Base-by-base conservation (phyloP, 1,140 invertebrate genomes). In the Chymomyza costata region DNA sequence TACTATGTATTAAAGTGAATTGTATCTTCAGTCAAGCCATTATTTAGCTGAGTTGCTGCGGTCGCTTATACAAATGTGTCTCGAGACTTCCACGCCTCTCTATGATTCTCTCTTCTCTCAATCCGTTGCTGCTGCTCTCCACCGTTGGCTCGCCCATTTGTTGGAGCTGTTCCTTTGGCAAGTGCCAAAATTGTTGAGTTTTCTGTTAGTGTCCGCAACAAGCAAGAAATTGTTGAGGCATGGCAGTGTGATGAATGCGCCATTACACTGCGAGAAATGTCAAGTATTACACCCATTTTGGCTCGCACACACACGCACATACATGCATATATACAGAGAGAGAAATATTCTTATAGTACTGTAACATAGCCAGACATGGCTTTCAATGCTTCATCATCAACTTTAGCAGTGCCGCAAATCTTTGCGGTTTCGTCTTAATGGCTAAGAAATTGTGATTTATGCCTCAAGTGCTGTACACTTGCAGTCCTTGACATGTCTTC, bases 371-470 rank as follows among this genome's bases (percentile, higher is more conserved):
- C n/a, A n/a, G n/a, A 40, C 43, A 13, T 41, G 18, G 46, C 43
- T 58, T 47, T 51, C 52, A n/a, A n/a, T n/a, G 55, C 58, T 65
- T 64, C 73, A 65, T 68, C 74, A 61, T 49, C 64, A 45, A 62
- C 47, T 60, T 61, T 70, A 53, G 53, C 58, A 70, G 64, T 73
- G 68, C 60, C 67, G 60, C 73, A 80, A 80, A 80, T 80, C 73
- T 73, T 73, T 80, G 73, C 50, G 73, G 73, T 80, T 64, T 73
- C 64, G 67, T 80, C 74, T 80, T 80, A 80, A 80, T 80, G 73
- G 73, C 74, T 73, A 80, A 80, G 73, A 80, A 80, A 80, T 80
- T 80, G 73, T 80, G 73, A 80, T 80, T 80, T 80, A 80, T 80
- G 73, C 68, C 73, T 73, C 43, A 49, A 78, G 61, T 81, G 54